These are phyloP conservation scores for Poicephalus gulielmi DNA, from an alignment of 2,113 vertebrate species.

Conservation along the genomic window DNA sequence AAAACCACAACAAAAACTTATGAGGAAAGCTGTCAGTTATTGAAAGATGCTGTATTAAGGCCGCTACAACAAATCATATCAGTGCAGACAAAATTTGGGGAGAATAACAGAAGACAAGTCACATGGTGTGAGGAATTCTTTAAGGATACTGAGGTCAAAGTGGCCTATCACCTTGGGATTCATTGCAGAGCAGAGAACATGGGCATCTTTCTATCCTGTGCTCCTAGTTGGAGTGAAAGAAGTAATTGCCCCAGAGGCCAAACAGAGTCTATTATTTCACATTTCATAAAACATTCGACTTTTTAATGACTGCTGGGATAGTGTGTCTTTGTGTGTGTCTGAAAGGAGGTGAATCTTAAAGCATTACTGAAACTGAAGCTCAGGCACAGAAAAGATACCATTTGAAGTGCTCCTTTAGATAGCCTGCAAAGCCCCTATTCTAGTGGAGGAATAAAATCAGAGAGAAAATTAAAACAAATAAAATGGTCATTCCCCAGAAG, in stretches of 20 bases:
- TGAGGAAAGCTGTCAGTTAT: background rate
- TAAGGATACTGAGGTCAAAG: background rate
- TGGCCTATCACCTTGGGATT: background rate
- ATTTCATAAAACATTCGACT: background rate
- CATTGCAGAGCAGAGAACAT: background rate
- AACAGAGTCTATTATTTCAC: background rate
- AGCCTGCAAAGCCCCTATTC: background rate
- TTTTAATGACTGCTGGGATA: conserved; percentile 11
- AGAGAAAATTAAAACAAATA: background rate
- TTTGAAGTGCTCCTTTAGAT: background rate
- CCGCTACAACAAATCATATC: background rate
- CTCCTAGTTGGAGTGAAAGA: background rate
- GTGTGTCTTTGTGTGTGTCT: background rate
- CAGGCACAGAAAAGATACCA: background rate
- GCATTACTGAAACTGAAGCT: background rate
- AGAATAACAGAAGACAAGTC: background rate
- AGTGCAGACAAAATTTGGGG: background rate
- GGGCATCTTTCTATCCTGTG: background rate
- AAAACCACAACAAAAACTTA: background rate
- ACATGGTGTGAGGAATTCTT: background rate
- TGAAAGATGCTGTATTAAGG: background rate
- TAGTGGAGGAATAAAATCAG: background rate
- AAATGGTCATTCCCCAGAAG: background rate
- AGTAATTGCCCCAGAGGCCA: background rate
- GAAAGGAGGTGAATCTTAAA: background rate